Evolutionary conservation across 2,888 invertebrate genomes (phyloP).

Genomic region (Pecten maximus): DNA sequence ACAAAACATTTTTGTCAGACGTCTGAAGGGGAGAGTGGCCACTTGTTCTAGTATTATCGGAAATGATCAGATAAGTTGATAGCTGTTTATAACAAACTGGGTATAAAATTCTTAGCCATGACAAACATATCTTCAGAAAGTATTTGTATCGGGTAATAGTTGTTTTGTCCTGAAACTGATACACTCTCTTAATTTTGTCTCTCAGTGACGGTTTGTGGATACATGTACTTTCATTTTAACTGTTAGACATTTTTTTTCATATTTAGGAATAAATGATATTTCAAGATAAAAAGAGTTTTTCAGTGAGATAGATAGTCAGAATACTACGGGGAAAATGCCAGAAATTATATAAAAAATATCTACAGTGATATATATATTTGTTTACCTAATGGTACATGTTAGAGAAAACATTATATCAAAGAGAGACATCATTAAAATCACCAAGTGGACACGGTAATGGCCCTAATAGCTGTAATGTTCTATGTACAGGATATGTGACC

Average conservation of each 20-base stretch:
- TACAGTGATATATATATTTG: too few species aligned
- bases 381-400: neutral
- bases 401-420: neutral
- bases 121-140: neutral
- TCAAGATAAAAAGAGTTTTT: too few species aligned
- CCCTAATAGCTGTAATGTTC: neutral
- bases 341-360: too few species aligned
- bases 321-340: too few species aligned
- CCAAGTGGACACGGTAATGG: neutral
- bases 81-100: neutral
- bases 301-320: too few species aligned
- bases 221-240: too few species aligned
- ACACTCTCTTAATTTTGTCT: too few species aligned
- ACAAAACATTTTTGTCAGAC: neutral
- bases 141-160: too few species aligned
- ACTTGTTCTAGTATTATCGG: constrained; percentile 10
- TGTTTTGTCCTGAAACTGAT: too few species aligned
- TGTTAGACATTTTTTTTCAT: too few species aligned
- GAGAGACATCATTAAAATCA: neutral
- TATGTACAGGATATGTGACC: constrained; percentile 3
- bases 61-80: constrained; percentile 1
- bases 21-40: neutral
- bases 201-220: too few species aligned
- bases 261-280: too few species aligned
- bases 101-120: neutral